Percentiles rank a stretch among this genome's conserved stretches.
phyloP scores from a whole-genome alignment of 2,113 vertebrate genomes.

The Hemicordylus capensis region DNA sequence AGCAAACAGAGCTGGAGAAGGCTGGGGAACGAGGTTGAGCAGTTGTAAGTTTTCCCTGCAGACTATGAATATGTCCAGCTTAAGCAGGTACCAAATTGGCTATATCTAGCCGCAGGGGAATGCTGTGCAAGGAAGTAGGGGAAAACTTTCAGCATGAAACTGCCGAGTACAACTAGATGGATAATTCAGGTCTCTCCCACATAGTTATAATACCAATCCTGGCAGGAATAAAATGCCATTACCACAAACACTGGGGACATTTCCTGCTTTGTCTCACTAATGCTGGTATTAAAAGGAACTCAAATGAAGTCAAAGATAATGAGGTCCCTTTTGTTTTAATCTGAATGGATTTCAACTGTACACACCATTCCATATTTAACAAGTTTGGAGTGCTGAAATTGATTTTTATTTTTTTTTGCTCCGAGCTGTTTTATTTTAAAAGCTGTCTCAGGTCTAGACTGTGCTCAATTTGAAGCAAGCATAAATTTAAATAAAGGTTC shows the following conservation, averaged over 20 bases:
- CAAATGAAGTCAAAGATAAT: conserved; percentile 18
- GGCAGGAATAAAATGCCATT: conserved; percentile 11
- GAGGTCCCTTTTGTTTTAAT: conserved; percentile 19
- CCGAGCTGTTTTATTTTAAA: not conserved
- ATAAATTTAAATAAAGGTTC: not conserved
- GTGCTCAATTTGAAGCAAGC: not conserved
- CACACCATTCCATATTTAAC: not conserved
- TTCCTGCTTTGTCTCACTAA: not conserved
- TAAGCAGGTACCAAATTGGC: conserved; percentile 40
- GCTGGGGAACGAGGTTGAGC: not conserved
- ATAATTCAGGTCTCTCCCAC: not conserved
- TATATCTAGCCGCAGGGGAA: conserved; percentile 17
- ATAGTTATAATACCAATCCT: conserved; percentile 3
- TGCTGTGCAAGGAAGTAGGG: conserved; percentile 20
- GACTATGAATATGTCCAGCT: conserved; percentile 11
- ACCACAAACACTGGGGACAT: not conserved
- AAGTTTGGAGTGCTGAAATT: not conserved
- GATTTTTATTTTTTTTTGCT: not conserved
- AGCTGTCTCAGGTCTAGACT: not conserved
- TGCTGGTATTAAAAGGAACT: conserved; percentile 8
- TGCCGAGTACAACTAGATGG: not conserved
- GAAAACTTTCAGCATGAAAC: conserved; percentile 35
- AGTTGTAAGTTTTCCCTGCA: conserved; percentile 30
- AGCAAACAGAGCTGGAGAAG: conserved; percentile 40
- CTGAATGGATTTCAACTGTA: not conserved